A percentile compares a stretch with the other conserved stretches of the same genome.
Conservation (phyloP, 2,888 invertebrate genomes). For the Apoda limacodes region DNA sequence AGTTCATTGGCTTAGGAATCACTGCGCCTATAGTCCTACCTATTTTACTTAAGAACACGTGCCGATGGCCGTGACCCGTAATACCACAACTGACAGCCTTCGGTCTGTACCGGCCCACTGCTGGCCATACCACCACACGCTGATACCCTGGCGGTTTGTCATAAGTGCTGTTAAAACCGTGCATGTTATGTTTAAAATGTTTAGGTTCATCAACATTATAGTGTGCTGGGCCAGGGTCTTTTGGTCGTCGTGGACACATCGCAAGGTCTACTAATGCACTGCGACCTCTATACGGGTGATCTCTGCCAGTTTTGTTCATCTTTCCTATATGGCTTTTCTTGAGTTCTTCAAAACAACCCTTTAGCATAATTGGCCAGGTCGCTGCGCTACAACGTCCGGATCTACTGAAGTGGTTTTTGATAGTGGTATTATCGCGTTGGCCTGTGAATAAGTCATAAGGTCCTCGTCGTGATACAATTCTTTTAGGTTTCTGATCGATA, state of each 20-base stretch:
- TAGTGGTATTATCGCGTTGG: constrained; percentile 51
- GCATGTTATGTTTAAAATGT: constrained; percentile 30
- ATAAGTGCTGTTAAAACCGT: constrained; percentile 48
- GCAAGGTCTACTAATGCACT: constrained; percentile 57
- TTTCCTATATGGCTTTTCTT: constrained; percentile 38
- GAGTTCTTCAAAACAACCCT: constrained; percentile 39
- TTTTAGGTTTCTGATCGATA: constrained; percentile 45
- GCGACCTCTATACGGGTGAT: constrained; percentile 45
- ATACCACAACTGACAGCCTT: constrained; percentile 26
- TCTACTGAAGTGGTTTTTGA: constrained; percentile 64
- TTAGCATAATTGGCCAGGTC: constrained; percentile 47
- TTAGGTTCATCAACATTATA: constrained; percentile 36
- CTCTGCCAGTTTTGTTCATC: constrained; percentile 49
- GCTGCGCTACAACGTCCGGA: constrained; percentile 31
- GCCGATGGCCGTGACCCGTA: constrained; percentile 42
- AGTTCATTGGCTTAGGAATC: constrained; percentile 42
- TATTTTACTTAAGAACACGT: constrained; percentile 44
- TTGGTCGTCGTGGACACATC: constrained; percentile 53
- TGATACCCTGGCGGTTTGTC: constrained; percentile 45
- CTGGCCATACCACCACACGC: constrained; percentile 48
- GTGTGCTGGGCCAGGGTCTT: constrained; percentile 64
- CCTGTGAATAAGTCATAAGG: constrained; percentile 64
- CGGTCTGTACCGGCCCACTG: constrained; percentile 44
- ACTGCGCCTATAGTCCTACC: constrained; percentile 43
- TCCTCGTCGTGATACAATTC: constrained; percentile 43